Evolutionary conservation across 2,888 invertebrate genomes (phyloP), one percentile per base, ranked within the genome.

Genomic region (Deilephila porcellus): DNA sequence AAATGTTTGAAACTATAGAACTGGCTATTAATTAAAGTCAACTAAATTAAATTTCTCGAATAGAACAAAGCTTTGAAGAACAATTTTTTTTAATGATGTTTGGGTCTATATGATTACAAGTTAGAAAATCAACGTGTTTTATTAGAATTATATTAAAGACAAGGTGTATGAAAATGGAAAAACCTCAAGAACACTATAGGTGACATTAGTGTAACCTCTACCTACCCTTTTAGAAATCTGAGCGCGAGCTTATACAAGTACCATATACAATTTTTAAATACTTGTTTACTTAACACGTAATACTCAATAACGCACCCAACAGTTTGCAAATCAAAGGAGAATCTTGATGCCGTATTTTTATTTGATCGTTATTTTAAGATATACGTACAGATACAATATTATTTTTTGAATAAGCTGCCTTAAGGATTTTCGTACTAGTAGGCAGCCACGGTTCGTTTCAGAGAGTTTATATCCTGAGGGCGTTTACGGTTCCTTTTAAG

Each of bases 401-500:
- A 82, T 81, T 82, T 80, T 80, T 76, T 77, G 81, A 80, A 81
- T 79, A 79, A 79, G 70, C 74, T 74, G 71, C 77, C 77, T 74
- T 76, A 72, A 76, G 78, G 77, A 76, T 79, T 78, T 80, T 79
- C 76, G 74, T 75, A 79, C 76, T 79, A 80, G 77, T 75, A 56
- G 25, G 77, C 76, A 75, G 78, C 77, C 78, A 78, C 78, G 78
- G 78, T 79, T 76, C 76, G 75, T 79, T 78, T 75, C 77, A 74
- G 74, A 64, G 78, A 78, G 81, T 82, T 83, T 83, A 86, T 83
- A 85, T 83, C 83, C 83, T 82, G 74, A 78, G 81, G 86, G 83
- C 82, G 81, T 85, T 83, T 85, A 79, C 83, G 82, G 75, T 81
- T 80, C 83, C 82, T 82, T 84, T 85, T 83, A 83, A 83, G 84